Base-by-base conservation (phyloP, 2,113 vertebrate genomes). In the Microtus richardsoni region DNA sequence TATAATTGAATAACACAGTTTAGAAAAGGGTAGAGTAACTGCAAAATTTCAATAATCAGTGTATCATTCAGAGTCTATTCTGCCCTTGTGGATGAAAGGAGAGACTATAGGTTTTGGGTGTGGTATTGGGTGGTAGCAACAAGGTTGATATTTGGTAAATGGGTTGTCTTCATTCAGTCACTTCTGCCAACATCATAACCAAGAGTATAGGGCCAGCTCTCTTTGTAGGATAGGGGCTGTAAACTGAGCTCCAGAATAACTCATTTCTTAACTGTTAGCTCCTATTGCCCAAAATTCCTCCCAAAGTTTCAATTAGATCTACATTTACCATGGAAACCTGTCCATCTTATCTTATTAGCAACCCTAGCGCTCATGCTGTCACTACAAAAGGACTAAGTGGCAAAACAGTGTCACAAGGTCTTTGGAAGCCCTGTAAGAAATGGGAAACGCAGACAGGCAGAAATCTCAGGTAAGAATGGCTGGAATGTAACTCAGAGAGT, bases 1-100 rank as follows among this genome's bases (percentile, higher is more conserved):
- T 95, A 6, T 93, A 80, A 93, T 71, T 90, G 80, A 95, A 52
- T 85, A 83, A 91, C 33, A 68, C 88, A 86, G 70, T 93, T 93
- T 77, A 93, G 82, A 90, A 96, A 94, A 82, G 66, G 33, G 47
- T 36, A 97, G 74, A 84, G 9, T 82, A 88, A 95, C 88, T 94
- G 89, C 89, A 83, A 21, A 83, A 68, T 93, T 92, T 94, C 75
- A 83, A 0, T 68, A 47, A 58, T 89, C 33, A 80, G 44, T 70
- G 7, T 94, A 36, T 89, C 41, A 80, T 49, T 96, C 77, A 58
- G 58, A 94, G 60, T 94, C 30, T 21, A 52, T 19, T 7, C 39
- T 39, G 39, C 1, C 8, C 14, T 77, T 94, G 52, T 91, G 41
- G 33, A 60, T 73, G 64, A 49, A 62, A 82, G 39, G 58, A 93